These are phyloP conservation scores for Diadromus collaris DNA, from an alignment of 2,888 invertebrate genomes.

Conservation along the genomic window DNA sequence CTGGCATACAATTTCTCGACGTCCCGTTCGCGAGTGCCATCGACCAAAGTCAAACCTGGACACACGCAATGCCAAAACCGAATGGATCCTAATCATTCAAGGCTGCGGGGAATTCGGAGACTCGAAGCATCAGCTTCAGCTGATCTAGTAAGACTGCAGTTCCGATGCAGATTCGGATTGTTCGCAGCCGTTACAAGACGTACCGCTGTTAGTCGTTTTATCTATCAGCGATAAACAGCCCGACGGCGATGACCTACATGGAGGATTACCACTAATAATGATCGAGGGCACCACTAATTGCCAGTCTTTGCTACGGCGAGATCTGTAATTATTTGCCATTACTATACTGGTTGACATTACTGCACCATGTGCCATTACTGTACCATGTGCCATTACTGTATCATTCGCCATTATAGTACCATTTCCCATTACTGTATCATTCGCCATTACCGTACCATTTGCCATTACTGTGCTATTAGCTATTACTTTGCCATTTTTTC, in stretches of 20 bases:
- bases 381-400: too few species aligned
- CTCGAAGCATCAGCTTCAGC: neutral
- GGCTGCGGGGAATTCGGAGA: neutral
- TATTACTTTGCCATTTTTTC: too few species aligned
- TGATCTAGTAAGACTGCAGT: neutral
- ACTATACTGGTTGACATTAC: neutral
- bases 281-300: neutral
- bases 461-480: too few species aligned
- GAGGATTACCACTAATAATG: neutral
- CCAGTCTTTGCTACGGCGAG: too few species aligned
- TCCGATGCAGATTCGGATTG: neutral
- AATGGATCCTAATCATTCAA: neutral
- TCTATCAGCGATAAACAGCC: neutral
- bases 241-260: neutral
- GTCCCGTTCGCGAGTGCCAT: neutral
- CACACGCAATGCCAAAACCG: neutral
- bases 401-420: too few species aligned
- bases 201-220: neutral
- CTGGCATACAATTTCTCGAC: neutral
- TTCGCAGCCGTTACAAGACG: neutral
- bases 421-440: too few species aligned
- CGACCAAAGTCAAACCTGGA: constrained; percentile 5
- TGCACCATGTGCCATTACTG: too few species aligned
- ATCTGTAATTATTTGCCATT: neutral
- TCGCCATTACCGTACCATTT: too few species aligned